Evolutionary conservation across 2,888 invertebrate species (phyloP).

Genomic region (Dusona sp.): DNA sequence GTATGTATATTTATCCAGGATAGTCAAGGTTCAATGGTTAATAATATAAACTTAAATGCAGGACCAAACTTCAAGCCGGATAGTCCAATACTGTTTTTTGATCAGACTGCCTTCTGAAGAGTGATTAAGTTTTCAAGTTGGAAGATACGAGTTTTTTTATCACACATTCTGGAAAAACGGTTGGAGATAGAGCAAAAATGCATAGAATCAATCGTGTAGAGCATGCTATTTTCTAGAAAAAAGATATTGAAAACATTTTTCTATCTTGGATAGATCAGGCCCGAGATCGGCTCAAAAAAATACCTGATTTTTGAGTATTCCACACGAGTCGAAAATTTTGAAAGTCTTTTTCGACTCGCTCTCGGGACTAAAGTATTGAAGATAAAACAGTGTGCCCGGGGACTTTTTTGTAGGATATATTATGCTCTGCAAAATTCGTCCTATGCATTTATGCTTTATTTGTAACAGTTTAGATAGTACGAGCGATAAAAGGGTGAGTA

Average conservation of each 20-base stretch:
- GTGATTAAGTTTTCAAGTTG: neutral
- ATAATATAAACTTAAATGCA: neutral
- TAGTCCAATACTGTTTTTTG: neutral
- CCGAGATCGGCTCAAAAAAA: neutral
- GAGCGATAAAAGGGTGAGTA: too few species aligned
- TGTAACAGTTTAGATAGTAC: too few species aligned
- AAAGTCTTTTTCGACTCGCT: neutral
- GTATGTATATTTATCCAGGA: neutral
- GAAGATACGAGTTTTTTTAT: neutral
- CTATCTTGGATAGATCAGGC: neutral
- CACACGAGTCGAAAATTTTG: neutral
- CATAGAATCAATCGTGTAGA: neutral
- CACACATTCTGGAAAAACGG: neutral
- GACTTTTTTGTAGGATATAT: too few species aligned
- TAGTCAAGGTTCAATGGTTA: neutral
- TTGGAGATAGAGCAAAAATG: neutral
- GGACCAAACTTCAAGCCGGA: neutral
- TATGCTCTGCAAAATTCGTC: neutral
- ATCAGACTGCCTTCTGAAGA: too few species aligned
- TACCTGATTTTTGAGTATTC: neutral
- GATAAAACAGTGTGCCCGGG: neutral
- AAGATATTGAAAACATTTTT: neutral
- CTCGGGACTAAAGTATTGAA: neutral
- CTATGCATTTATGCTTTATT: neutral
- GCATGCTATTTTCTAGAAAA: neutral